Conservation (phyloP, 1,140 invertebrate genomes). For the Agraylea sexmaculata region DNA sequence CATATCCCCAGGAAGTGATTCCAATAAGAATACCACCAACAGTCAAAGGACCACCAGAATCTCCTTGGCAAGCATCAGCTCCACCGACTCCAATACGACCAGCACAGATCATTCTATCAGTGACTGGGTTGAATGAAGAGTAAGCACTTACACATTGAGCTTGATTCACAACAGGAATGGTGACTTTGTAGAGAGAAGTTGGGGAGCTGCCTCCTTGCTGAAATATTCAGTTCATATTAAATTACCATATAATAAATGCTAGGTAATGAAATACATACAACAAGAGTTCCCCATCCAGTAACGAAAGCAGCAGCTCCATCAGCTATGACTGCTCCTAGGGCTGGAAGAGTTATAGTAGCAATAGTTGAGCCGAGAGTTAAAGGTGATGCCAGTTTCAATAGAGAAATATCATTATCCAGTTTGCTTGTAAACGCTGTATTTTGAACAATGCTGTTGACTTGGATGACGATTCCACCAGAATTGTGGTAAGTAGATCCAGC, state of each 20-base stretch:
- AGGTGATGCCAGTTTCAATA: constrained; percentile 22
- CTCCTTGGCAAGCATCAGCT: constrained; percentile 40
- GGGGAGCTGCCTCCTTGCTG: constrained; percentile 18
- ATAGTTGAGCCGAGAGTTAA: constrained; percentile 25
- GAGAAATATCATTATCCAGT: constrained; percentile 28
- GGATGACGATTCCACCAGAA: constrained; percentile 26
- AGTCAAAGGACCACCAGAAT: constrained; percentile 45
- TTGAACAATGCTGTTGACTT: constrained; percentile 22
- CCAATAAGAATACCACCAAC: constrained; percentile 38
- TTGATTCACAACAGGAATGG: constrained; percentile 26
- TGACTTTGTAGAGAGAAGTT: constrained; percentile 28
- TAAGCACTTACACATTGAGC: constrained; percentile 24
- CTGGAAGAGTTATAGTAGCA: constrained; percentile 22
- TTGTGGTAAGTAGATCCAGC: constrained; percentile 27
- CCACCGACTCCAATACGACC: constrained; percentile 35
- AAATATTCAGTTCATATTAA: background rate
- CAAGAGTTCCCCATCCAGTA: constrained; percentile 31
- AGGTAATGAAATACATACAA: constrained; percentile 26
- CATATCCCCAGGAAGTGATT: constrained; percentile 45
- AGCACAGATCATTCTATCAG: constrained; percentile 59
- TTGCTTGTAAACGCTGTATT: constrained; percentile 24
- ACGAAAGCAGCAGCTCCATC: constrained; percentile 27
- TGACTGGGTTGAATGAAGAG: constrained; percentile 29
- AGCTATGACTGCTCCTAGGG: constrained; percentile 19
- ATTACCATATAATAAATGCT: background rate